Base-by-base conservation (phyloP, 2,888 invertebrate species). In the Dexiosoma caninum region DNA sequence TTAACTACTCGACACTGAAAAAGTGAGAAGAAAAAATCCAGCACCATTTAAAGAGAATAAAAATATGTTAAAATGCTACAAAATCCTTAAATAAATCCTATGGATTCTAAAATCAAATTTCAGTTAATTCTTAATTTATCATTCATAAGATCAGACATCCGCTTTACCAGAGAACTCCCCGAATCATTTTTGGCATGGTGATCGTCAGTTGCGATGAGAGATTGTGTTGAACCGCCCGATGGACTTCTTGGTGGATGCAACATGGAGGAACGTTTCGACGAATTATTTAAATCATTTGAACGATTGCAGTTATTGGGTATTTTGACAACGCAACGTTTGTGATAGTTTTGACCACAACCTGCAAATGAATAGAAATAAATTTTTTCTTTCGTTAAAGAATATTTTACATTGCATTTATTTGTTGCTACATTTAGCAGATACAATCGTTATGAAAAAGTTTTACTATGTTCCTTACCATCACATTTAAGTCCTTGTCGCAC, bases 401-500 rank as follows among this genome's bases (percentile, higher is more conserved):
- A 27, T 27, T 27, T 27, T 27, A 6, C 6, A 27, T 27, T 27
- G n/a, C n/a, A n/a, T n/a, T n/a, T n/a, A n/a, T n/a, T n/a, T n/a
- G n/a, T 27, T 27, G 27, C 6, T 27, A 27, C 27, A n/a, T 27
- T 27, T 27, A 27, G 6, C 27, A 27, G 27, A 5, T 27, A n/a
- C n/a, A 27, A 27, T 27, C 3, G 6, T 27, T 6, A 44, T 10
- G 19, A 19, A 19, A 16, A 19, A 44, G 21, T 32, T 12, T n/a
- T 27, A 27, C n/a, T 40, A n/a, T 40, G 27, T 7, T 12, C 2
- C 88, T 86, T 85, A 98, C 98, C 98, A 93, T 99, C 98, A 91
- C 99, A 99, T 91, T 99, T 99, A 85, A 99, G 94, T 82, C 99
- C 99, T 92, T 99, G 99, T 72, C 98, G 94, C 82, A 99, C 98